Evolutionary conservation across 1,140 invertebrate genomes (phyloP), one percentile per base, ranked within the genome.

Genomic region (Thrips palmi): DNA sequence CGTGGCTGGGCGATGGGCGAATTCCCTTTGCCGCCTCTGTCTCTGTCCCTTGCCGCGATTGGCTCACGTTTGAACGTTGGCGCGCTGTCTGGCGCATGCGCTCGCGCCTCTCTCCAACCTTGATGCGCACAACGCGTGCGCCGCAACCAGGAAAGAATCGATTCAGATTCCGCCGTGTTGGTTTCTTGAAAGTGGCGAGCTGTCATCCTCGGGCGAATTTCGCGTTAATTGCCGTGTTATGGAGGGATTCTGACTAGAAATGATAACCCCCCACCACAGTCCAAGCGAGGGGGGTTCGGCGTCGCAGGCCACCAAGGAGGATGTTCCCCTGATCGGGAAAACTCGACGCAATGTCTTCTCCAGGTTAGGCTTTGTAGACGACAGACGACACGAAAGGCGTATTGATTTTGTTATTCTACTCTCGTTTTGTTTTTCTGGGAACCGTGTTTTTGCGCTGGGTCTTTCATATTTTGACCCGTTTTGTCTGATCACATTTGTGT

Each of bases 261-360:
- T 52, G 43, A 44, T 51, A 43, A 43, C 51, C n/a, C 47, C 52
- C 18, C n/a, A n/a, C n/a, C n/a, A n/a, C n/a, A n/a, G n/a, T n/a
- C n/a, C n/a, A n/a, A n/a, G n/a, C n/a, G n/a, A n/a, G n/a, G n/a
- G n/a, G n/a, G n/a, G n/a, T n/a, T 52, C 51, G n/a, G 51, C 51
- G 4, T 50, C 47, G 3, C 41, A 46, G 14, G 36, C 52, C 22
- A 48, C 50, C 28, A 71, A 70, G 54, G 70, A 72, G 53, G 68
- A 72, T 49, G 70, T 71, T 49, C 68, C 69, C 35, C 50, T 73
- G 45, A 70, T 71, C 53, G 59, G 61, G 14, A 71, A 68, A 54
- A 53, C 63, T 22, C 60, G 59, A 52, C 55, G 60, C 53, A 62
- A 56, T 42, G 57, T 59, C 39, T 62, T 61, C 52, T 57, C 57